Evolutionary conservation across 2,888 invertebrate genomes (phyloP).

Genomic region (Parnassius mnemosyne): DNA sequence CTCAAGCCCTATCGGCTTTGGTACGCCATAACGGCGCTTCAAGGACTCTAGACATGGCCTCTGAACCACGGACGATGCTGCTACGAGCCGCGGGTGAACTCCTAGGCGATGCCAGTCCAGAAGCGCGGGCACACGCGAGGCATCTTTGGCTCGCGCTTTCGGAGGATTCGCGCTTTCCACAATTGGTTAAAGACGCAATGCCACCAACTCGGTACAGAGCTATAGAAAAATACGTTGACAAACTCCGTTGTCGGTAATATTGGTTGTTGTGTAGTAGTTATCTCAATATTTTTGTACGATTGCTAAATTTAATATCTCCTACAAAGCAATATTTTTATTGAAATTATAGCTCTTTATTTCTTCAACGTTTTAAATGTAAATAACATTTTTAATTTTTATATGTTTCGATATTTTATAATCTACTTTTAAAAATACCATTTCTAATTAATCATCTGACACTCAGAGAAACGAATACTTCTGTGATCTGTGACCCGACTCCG

Average conservation of each 20-base stretch:
- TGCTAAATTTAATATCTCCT: background rate
- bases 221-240: slow-evolving; percentile 89
- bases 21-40: slow-evolving; percentile 88
- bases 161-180: slow-evolving; percentile 87
- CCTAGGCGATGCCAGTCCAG: slow-evolving; percentile 91
- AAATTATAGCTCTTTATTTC: too few relatives aligned
- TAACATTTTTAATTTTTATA: too few relatives aligned
- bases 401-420: too few relatives aligned
- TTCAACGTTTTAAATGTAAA: too few relatives aligned
- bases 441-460: too few relatives aligned
- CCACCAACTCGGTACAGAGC: slow-evolving; percentile 88
- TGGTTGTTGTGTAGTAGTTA: background rate
- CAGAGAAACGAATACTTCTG: too few relatives aligned
- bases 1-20: slow-evolving; percentile 86
- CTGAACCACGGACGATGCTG: slow-evolving; percentile 89
- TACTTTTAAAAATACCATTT: too few relatives aligned
- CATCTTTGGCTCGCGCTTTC: slow-evolving; percentile 87
- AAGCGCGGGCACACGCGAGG: slow-evolving; percentile 90
- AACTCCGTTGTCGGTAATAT: slow-evolving; percentile 63
- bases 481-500: too few relatives aligned
- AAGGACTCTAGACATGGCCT: slow-evolving; percentile 84
- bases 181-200: slow-evolving; percentile 88
- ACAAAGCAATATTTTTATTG: slow-evolving; percentile 4
- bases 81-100: slow-evolving; percentile 90
- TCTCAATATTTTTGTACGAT: slow-evolving; percentile 24